Evolutionary conservation across 64 coral and sea anemone species (phyloP).

Genomic region (Montipora capricornis): DNA sequence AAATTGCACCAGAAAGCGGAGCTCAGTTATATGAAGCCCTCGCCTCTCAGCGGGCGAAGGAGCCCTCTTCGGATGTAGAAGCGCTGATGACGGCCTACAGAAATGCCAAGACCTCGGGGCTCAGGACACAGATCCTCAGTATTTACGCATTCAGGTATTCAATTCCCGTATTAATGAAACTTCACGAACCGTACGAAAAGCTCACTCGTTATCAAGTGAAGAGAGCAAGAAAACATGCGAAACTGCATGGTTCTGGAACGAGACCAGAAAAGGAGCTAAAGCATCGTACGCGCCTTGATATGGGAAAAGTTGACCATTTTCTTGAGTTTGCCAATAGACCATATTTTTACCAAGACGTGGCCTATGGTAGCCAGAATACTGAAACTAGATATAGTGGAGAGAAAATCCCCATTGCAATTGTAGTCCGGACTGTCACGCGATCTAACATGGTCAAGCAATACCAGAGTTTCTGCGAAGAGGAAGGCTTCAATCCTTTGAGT

Average conservation of each 20-base stretch:
- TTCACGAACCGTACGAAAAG: conserved; percentile 34
- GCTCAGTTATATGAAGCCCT: neutral
- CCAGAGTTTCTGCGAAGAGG: too few relatives aligned
- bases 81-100: conserved; percentile 35
- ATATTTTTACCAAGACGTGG: too few relatives aligned
- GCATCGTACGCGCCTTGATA: neutral
- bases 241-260: neutral
- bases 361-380: neutral
- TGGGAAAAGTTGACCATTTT: neutral
- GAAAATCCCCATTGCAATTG: neutral
- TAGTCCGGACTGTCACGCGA: too few relatives aligned
- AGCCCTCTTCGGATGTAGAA: neutral
- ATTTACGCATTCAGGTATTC: neutral
- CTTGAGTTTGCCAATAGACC: neutral
- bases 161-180: neutral
- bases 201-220: conserved; percentile 5
- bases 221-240: neutral
- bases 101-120: conserved; percentile 22
- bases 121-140: conserved; percentile 48
- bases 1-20: neutral
- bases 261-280: neutral
- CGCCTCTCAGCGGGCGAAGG: neutral
- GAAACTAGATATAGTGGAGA: neutral
- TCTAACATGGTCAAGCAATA: too few relatives aligned
- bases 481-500: too few relatives aligned